Base-by-base conservation (phyloP, 2,113 vertebrate genomes). In the Corynorhinus townsendii region DNA sequence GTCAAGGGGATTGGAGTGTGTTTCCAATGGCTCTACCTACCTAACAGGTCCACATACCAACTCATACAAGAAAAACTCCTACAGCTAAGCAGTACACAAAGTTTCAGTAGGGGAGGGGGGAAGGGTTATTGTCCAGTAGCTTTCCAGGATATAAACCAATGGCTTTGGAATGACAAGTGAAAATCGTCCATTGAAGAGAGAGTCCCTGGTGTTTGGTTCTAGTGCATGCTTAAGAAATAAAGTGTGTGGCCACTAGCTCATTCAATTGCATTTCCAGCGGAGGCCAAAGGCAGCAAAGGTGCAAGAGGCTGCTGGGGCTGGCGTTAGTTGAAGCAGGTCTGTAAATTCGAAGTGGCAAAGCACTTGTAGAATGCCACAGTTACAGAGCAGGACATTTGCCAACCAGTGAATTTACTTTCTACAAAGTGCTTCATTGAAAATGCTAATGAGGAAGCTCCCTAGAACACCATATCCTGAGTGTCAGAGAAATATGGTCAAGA, bases 221-320 rank as follows among this genome's bases (percentile, higher is more conserved):
- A 94, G 92, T 83, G 47, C 83, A 90, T 11, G 26, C 62, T 56
- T 80, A 89, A 90, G 92, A 90, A 97, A 95, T 40, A 90, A 84
- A 85, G 81, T 86, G 26, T 93, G 87, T 87, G 95, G 90, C 95
- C 95, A 62, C 89, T 15, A 80, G 96, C 95, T 95, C 92, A 24
- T 0, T 86, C 84, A 93, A 86, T 90, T 73, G 73, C 73, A 47
- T 94, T 90, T 97, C 90, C 90, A 95, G 94, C 83, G 92, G 88
- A 95, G 96, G 96, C 90, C 92, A 85, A 97, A 97, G 97, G 97
- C 96, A 95, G 97, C 93, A 84, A 91, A 96, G 97, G 96, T 93
- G 83, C 86, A 52, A 84, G 89, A 94, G 95, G 95, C 95, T 73
- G 86, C 96, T 89, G 54, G 90, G 82, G 86, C 82, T 89, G 90